Evolutionary conservation across 2,888 invertebrate species (phyloP), one percentile per base, ranked within the genome.

Genomic region (Macrophya alboannulata): DNA sequence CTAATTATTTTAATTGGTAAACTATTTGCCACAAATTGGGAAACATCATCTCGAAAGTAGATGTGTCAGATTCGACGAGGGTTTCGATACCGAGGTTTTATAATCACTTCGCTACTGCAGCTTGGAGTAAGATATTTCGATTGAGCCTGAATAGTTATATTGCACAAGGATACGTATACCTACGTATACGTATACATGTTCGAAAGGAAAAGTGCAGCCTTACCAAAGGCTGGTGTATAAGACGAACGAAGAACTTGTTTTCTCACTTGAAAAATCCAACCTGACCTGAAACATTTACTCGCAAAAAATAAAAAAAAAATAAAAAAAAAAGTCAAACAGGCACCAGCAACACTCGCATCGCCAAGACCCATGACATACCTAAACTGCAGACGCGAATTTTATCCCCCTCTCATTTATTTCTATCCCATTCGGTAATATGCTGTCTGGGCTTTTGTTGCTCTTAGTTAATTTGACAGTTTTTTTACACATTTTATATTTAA

Each of bases 191-290:
- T 31, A 3, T 31, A 31, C 3, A 55, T 17, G n/a, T 55, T 55
- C 55, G 55, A 55, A 55, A 55, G 55, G 55, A 55, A 55, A 55
- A 55, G 55, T 55, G n/a, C 55, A n/a, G 55, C n/a, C 55, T n/a
- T 8, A 55, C 55, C n/a, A 8, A 8, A 55, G 55, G n/a, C 55
- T 55, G 55, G 55, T 55, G n/a, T n/a, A 17, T n/a, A n/a, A n/a
- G n/a, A n/a, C n/a, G 31, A 31, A 55, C n/a, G 55, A 55, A 55
- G 5, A 55, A 55, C 55, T n/a, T 8, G 55, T 55, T 55, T 55
- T 55, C 8, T 55, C 8, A 8, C 1, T n/a, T 55, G 55, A 55
- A 55, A 55, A 55, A 55, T 55, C 55, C 2, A n/a, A n/a, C 55
- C 55, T 55, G 55, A 55, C 55, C n/a, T n/a, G 55, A 55, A 55